Conservation (phyloP, 2,113 vertebrate species). For the Tragelaphus buxtoni region DNA sequence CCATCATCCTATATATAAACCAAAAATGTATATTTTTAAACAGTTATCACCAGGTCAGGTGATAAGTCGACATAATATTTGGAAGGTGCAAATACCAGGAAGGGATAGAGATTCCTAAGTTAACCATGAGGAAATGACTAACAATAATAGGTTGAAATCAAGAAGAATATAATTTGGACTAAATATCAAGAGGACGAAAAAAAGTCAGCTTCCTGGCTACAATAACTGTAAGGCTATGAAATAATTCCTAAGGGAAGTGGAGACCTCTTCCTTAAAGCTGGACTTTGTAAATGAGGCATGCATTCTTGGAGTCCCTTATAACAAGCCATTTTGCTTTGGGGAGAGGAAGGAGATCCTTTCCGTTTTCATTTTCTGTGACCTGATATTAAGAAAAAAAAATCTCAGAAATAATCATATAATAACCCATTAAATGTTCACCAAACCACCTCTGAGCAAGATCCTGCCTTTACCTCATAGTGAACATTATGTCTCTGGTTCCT, state of each 20-base stretch:
- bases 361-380: slow-evolving; percentile 32
- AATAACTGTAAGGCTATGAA: slow-evolving; percentile 50
- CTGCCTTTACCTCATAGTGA: not conserved
- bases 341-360: slow-evolving; percentile 28
- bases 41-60: slow-evolving; percentile 63
- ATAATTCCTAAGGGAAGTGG: slow-evolving; percentile 46
- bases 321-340: slow-evolving; percentile 4
- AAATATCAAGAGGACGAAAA: slow-evolving; percentile 53
- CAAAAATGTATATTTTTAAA: slow-evolving; percentile 56
- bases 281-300: slow-evolving; percentile 48
- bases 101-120: slow-evolving; percentile 59
- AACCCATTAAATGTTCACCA: slow-evolving; percentile 35
- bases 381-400: slow-evolving; percentile 33
- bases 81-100: slow-evolving; percentile 68
- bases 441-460: not conserved
- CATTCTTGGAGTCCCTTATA: slow-evolving; percentile 24
- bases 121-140: slow-evolving; percentile 69
- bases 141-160: slow-evolving; percentile 70
- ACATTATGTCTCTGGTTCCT: not conserved
- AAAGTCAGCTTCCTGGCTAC: slow-evolving; percentile 55
- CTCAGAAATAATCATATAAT: slow-evolving; percentile 44
- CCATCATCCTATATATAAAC: slow-evolving; percentile 60
- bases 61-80: slow-evolving; percentile 73
- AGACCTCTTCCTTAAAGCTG: slow-evolving; percentile 27
- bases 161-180: slow-evolving; percentile 66